phyloP scores from a whole-genome alignment of 2,113 vertebrate genomes.

The Anarrhichthys ocellatus region DNA sequence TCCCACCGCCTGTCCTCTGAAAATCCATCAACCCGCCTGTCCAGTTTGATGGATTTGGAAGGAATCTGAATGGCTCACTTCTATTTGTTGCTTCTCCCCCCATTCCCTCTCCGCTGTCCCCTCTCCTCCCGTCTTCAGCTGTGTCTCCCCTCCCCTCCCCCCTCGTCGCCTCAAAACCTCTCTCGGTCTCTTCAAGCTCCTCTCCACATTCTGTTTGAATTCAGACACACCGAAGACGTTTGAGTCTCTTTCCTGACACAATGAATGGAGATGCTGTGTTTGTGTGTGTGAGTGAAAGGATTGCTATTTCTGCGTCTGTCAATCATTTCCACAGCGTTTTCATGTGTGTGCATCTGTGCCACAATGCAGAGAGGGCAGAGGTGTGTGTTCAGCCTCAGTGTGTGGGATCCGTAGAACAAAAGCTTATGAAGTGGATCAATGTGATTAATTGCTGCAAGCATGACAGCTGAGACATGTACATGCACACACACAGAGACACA shows the following conservation, averaged over 20 bases:
- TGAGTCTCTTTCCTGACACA: slow-evolving; percentile 51
- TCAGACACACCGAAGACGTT: slow-evolving; percentile 49
- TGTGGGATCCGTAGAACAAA: slow-evolving; percentile 54
- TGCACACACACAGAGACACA: slow-evolving; percentile 19
- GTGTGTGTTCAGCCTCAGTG: slow-evolving; percentile 50
- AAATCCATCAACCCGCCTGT: slow-evolving; percentile 54
- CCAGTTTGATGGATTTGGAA: slow-evolving; percentile 69
- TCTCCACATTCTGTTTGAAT: slow-evolving; percentile 71
- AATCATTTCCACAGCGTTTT: slow-evolving; percentile 39
- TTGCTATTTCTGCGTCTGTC: slow-evolving; percentile 45
- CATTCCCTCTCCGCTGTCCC: slow-evolving; percentile 22
- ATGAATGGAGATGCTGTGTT: slow-evolving; percentile 44
- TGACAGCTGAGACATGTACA: slow-evolving; percentile 64
- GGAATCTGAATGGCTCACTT: slow-evolving; percentile 65
- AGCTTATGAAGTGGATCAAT: slow-evolving; percentile 61
- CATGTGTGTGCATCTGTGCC: slow-evolving; percentile 38
- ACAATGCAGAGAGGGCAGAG: slow-evolving; percentile 53
- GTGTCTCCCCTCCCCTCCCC: slow-evolving; percentile 56
- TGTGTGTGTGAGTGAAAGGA: slow-evolving; percentile 6
- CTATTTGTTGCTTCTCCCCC: slow-evolving; percentile 53
- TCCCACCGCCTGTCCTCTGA: slow-evolving; percentile 37
- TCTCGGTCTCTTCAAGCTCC: slow-evolving; percentile 50
- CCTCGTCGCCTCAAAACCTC: slow-evolving; percentile 42
- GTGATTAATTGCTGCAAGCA: slow-evolving; percentile 63
- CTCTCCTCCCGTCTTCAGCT: slow-evolving; percentile 32